Conservation (phyloP, 2,888 invertebrate species). For the Hyppa rectilinea region DNA sequence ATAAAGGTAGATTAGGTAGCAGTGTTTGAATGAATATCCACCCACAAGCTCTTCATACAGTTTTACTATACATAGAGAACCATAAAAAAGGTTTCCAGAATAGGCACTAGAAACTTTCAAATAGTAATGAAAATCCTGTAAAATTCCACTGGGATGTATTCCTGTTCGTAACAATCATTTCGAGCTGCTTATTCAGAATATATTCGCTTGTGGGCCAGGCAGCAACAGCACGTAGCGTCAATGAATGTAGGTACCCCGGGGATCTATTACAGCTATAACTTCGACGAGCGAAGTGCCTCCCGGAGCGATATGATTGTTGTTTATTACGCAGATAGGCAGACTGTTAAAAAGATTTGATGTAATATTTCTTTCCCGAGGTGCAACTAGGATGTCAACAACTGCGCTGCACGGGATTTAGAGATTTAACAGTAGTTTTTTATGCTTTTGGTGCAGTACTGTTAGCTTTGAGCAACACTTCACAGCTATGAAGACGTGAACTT, state of each 20-base stretch:
- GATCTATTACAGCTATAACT: conserved; percentile 12
- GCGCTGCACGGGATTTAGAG: not conserved
- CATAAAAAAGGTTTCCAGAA: not conserved
- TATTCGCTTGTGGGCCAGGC: not conserved
- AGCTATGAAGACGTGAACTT: not conserved
- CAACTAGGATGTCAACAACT: not conserved
- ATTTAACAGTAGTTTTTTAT: too few relatives aligned
- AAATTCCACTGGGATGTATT: not conserved
- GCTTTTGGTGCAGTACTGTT: too few relatives aligned
- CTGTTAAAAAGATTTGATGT: not conserved
- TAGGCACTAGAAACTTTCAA: not conserved
- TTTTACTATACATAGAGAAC: not conserved
- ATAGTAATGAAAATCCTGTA: not conserved
- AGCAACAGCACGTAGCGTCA: conserved; percentile 7
- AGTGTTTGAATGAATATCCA: not conserved
- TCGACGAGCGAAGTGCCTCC: not conserved
- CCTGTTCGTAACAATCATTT: not conserved
- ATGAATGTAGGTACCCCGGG: not conserved
- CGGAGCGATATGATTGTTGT: conserved; percentile 1
- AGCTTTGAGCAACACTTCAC: not conserved
- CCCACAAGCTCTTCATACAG: not conserved
- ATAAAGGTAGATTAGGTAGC: not conserved
- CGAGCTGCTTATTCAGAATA: conserved; percentile 9
- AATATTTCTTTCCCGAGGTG: not conserved
- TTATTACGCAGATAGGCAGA: not conserved